Base-by-base conservation (phyloP, 2,113 vertebrate genomes). In the Scartelaos histophorus region DNA sequence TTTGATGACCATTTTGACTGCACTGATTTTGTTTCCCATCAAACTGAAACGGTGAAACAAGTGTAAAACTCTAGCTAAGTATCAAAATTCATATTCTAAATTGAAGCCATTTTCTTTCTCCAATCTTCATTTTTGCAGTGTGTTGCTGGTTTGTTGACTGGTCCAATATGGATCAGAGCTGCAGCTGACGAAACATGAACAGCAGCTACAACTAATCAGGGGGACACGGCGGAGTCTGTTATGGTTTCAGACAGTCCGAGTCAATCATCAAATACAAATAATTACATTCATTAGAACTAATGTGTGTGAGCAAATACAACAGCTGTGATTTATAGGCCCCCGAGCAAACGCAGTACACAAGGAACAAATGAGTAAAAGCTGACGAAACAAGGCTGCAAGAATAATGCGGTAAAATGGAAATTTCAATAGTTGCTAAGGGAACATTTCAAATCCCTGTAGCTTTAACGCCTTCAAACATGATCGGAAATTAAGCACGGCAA, bases 181-280 rank as follows among this genome's bases (percentile, higher is more conserved):
- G 78, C 35, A 76, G 47, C n/a, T 82, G 69, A 88, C 80, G 56
- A 53, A 67, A 81, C 86, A 75, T 56, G 45, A 62, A 80, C 85
- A 66, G 51, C 61, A 66, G 61, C 17, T 69, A 66, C 21, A 60
- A 60, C 57, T 35, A 66, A 46, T 29, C 56, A 71, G n/a, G 3
- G 3, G 0, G 15, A 17, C 24, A 34, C 25, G 5, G 13, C 7
- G 24, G 29, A n/a, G 60, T 62, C 60, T 64, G 34, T 43, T 64
- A 43, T 38, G 9, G 17, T 43, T 64, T 21, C 16, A 62, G 29
- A 64, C 34, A 38, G 61, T n/a, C 19, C 19, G 61, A 34, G 19
- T 64, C 29, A 64, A 34, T 38, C 19, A 38, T 43, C 19, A 64
- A 35, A 38, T 38, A 38, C 17, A 38, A 64, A 64, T 38, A 38